phyloP scores from a whole-genome alignment of 2,888 invertebrate genomes.

The Scaptomyza polygonia region DNA sequence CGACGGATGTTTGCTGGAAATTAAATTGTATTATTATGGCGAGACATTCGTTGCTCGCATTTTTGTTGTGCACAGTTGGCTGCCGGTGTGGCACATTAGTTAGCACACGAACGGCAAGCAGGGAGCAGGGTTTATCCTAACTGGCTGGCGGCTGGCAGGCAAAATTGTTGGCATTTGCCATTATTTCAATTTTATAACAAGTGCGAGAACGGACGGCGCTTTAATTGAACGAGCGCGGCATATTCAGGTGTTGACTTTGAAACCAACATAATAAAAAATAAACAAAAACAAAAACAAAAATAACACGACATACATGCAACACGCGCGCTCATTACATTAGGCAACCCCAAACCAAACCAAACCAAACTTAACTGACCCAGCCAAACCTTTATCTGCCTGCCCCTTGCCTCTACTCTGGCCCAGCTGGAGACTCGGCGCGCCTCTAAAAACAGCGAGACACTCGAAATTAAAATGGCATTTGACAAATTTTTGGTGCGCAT shows the following conservation, averaged over 20 bases:
- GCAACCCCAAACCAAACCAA: slow-evolving; percentile 29
- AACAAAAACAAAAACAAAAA: slow-evolving; percentile 14
- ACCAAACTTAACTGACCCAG: not conserved
- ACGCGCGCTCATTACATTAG: slow-evolving; percentile 75
- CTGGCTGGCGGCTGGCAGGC: slow-evolving; percentile 35
- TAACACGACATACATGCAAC: slow-evolving; percentile 61
- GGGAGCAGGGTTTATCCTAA: not conserved
- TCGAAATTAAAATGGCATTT: slow-evolving; percentile 72
- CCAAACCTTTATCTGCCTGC: not conserved
- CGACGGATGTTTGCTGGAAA: slow-evolving; percentile 79
- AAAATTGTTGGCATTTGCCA: slow-evolving; percentile 74
- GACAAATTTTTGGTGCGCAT: slow-evolving; percentile 69
- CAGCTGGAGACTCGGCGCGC: slow-evolving; percentile 37
- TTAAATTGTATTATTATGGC: slow-evolving; percentile 81
- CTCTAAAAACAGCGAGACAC: slow-evolving; percentile 46
- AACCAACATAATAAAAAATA: slow-evolving; percentile 35
- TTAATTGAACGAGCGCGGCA: slow-evolving; percentile 68
- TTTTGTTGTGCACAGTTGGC: slow-evolving; percentile 53
- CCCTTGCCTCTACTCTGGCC: not conserved
- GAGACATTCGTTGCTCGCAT: slow-evolving; percentile 74
- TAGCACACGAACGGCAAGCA: slow-evolving; percentile 20
- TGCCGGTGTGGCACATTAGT: slow-evolving; percentile 77
- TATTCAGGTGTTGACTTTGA: slow-evolving; percentile 72
- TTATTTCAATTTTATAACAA: slow-evolving; percentile 78
- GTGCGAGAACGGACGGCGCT: slow-evolving; percentile 51